Evolutionary conservation across 2,113 vertebrate species (phyloP).

Genomic region (Aphyosemion australe): DNA sequence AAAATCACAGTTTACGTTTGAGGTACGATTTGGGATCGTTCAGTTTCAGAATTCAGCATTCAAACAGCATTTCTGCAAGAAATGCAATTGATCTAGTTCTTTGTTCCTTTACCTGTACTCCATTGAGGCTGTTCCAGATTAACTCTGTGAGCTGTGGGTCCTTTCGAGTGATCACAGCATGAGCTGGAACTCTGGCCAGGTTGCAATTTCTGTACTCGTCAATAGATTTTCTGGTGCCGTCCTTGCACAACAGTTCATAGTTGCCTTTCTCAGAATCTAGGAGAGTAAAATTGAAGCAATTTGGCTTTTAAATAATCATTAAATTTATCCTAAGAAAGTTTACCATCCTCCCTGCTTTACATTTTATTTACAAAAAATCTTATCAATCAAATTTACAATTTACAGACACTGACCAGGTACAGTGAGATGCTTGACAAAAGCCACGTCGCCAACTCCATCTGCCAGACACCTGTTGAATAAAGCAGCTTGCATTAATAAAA

Average conservation of each 20-base stretch:
- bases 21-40: too few relatives aligned
- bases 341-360: neutral
- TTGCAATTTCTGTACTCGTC: constrained; percentile 79
- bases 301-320: constrained; percentile 27
- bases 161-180: constrained; percentile 82
- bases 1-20: too few relatives aligned
- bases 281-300: neutral
- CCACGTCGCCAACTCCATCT: constrained; percentile 82
- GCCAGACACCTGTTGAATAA: constrained; percentile 82
- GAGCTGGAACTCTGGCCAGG: constrained; percentile 82
- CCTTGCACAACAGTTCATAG: constrained; percentile 88
- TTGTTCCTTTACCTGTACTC: constrained; percentile 47
- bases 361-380: neutral
- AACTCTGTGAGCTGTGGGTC: constrained; percentile 63
- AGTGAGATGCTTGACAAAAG: constrained; percentile 87
- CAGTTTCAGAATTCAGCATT: too few relatives aligned
- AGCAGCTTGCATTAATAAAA: neutral
- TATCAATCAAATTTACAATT: constrained; percentile 66
- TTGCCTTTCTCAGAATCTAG: constrained; percentile 64
- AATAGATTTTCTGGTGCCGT: constrained; percentile 75
- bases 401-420: constrained; percentile 79
- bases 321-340: neutral
- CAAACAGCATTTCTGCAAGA: too few relatives aligned
- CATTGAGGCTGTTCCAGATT: constrained; percentile 79
- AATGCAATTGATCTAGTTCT: too few relatives aligned